These are phyloP conservation scores for Kryphioiulus occultus DNA, from an alignment of 2,888 invertebrate species.

Conservation along the genomic window DNA sequence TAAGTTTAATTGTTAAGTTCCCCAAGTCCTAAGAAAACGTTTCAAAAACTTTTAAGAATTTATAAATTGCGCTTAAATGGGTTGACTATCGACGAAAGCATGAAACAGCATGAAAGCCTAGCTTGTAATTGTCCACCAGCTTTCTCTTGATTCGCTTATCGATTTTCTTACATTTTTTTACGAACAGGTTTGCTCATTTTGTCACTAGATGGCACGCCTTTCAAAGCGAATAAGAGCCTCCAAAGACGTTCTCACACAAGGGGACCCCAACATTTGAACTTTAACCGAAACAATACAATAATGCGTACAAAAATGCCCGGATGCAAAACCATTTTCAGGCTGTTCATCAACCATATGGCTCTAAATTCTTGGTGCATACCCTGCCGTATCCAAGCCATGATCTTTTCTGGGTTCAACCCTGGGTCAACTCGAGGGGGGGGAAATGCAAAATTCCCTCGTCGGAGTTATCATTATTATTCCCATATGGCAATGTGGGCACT, in stretches of 20 bases:
- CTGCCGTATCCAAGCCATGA: not conserved
- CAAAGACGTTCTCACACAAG: not conserved
- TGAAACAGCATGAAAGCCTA: not conserved
- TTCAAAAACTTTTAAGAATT: not conserved
- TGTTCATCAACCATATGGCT: not conserved
- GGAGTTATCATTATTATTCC: not conserved
- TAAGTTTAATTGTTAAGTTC: too few relatives aligned
- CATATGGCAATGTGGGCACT: not conserved
- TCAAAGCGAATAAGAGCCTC: not conserved
- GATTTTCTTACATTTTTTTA: not conserved
- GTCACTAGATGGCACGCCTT: not conserved
- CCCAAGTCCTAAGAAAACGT: not conserved
- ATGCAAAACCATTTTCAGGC: not conserved
- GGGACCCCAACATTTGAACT: not conserved
- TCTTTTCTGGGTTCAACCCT: not conserved
- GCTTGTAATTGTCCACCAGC: not conserved
- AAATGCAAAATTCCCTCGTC: not conserved
- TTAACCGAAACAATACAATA: not conserved
- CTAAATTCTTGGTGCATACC: conserved; percentile 21
- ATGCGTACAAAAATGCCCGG: not conserved
- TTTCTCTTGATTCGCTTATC: not conserved
- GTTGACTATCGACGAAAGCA: not conserved
- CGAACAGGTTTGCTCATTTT: not conserved
- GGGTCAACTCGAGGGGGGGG: not conserved
- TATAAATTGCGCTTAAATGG: not conserved